Conservation (phyloP, 1,140 invertebrate genomes). For the Ceratosolen solmsi region DNA sequence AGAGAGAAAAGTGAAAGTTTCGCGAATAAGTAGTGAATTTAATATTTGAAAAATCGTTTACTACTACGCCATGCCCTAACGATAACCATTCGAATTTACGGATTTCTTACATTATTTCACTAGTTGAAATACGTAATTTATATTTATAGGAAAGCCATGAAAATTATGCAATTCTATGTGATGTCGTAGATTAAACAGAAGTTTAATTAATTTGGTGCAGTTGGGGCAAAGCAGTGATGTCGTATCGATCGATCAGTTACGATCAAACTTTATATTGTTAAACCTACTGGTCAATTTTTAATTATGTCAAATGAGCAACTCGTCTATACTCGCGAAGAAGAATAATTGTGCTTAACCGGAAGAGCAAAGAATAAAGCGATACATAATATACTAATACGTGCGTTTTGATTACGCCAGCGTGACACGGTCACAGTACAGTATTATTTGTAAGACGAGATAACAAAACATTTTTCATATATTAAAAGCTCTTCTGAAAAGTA, state of each 20-base stretch:
- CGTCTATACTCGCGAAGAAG: conserved; percentile 17
- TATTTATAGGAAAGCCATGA: conserved; percentile 24
- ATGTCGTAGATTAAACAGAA: background rate
- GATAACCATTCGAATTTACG: too few relatives aligned
- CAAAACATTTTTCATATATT: conserved; percentile 33
- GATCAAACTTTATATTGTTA: conserved; percentile 21
- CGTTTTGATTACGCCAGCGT: background rate
- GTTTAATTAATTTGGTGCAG: background rate
- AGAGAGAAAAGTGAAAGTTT: too few relatives aligned
- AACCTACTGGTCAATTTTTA: conserved; percentile 30
- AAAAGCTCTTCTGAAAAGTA: conserved; percentile 40
- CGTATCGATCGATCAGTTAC: too few relatives aligned
- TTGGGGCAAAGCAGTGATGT: background rate
- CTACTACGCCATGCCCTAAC: too few relatives aligned
- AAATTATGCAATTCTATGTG: conserved; percentile 43
- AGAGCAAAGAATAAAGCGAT: background rate
- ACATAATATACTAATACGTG: conserved; percentile 10
- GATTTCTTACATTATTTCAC: background rate
- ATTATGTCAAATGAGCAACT: background rate
- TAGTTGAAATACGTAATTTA: background rate
- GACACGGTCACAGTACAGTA: conserved; percentile 40
- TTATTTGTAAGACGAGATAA: conserved; percentile 32
- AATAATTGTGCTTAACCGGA: conserved; percentile 47
- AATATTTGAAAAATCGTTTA: too few relatives aligned
- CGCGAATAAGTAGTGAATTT: too few relatives aligned